Conservation (phyloP, 2,888 invertebrate species). For the Ferrisia virgata region DNA sequence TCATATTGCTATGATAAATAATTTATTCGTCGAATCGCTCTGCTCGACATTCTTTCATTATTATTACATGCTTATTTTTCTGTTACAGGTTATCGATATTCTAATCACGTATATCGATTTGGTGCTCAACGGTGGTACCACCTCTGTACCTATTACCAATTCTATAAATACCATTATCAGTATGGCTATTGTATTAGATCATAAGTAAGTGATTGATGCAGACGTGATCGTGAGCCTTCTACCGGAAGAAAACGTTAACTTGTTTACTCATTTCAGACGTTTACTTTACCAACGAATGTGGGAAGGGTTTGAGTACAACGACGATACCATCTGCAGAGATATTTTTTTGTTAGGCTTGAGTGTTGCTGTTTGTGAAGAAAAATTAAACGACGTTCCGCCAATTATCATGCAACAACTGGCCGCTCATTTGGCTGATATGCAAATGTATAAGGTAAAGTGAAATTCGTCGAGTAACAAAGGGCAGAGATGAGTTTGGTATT, state of each 20-base stretch:
- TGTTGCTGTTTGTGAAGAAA: constrained; percentile 66
- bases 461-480: neutral
- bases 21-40: neutral
- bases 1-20: neutral
- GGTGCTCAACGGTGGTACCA: constrained; percentile 48
- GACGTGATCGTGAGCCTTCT: neutral
- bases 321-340: constrained; percentile 56
- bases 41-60: neutral
- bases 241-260: neutral
- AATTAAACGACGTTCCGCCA: constrained; percentile 64
- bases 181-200: constrained; percentile 14
- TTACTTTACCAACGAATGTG: constrained; percentile 64
- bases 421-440: constrained; percentile 62
- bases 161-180: constrained; percentile 36
- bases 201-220: constrained; percentile 23
- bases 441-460: constrained; percentile 56
- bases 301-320: constrained; percentile 58
- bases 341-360: constrained; percentile 69
- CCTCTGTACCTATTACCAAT: constrained; percentile 24
- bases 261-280: constrained; percentile 54
- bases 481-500: neutral
- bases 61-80: neutral
- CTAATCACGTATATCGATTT: constrained; percentile 52
- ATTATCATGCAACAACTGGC: constrained; percentile 71
- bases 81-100: constrained; percentile 52